Base-by-base conservation (phyloP, 64 coral and sea anemone genomes). In the Montipora sp. region DNA sequence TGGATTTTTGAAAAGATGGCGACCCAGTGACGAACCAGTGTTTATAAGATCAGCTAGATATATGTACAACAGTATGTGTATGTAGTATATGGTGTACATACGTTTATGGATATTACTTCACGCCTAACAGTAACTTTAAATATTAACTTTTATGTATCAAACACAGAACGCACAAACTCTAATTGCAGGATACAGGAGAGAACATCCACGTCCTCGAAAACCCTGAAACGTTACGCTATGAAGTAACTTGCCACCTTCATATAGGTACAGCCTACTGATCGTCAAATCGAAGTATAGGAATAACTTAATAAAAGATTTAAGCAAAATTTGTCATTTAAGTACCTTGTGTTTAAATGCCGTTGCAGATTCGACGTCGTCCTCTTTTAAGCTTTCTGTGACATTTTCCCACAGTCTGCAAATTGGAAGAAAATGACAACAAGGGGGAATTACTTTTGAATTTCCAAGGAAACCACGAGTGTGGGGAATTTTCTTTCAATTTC, bases 271-370 rank as follows among this genome's bases (percentile, higher is more conserved):
- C n/a, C 47, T 22, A 71, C 23, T 22, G 36, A 36, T 36, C 36
- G 36, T 36, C 36, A 27, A 67, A 59, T 22, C 13, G 16, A 36
- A 36, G 36, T 36, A 36, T 36, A 36, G 36, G 36, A 36, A 36
- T 36, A 36, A 36, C 36, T 36, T 36, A 0, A 36, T 36, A 36
- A 36, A 36, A 36, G 36, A 36, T 36, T 36, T 36, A 36, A 36
- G 36, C 36, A 5, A 55, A 55, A 55, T 55, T 55, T 55, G 51
- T 55, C 51, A 1, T 1, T 83, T 2, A 77, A 22, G 66, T 83
- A 99, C 98, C 94, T 94, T 99, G 85, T 96, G 98, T 90, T 99
- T 99, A 43, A 75, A 61, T 11, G 87, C 98, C 12, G 98, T 99
- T 5, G 98, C 98, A 59, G 82, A 94, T 75, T 96, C 98, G 13